Percentiles rank a stretch among this genome's conserved stretches.
Evolutionary conservation across 2,113 vertebrate species (phyloP).

Genomic region (Piliocolobus tephrosceles): DNA sequence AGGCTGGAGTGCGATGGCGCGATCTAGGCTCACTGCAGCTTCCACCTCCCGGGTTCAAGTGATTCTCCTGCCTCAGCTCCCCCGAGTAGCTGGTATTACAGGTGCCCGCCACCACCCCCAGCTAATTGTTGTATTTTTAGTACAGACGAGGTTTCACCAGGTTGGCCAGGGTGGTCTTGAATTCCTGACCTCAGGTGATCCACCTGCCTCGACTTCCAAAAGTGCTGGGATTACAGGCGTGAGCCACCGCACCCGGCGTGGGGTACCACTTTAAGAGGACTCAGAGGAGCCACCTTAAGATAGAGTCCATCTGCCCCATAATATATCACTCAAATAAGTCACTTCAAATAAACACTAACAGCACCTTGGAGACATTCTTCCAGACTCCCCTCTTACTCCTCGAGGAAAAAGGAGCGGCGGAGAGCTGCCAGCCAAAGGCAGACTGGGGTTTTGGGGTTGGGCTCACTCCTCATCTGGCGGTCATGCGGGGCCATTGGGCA

Average conservation of each 20-base stretch:
- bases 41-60: too few relatives aligned
- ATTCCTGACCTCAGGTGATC: too few relatives aligned
- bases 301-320: constrained; percentile 12
- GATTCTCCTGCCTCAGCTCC: too few relatives aligned
- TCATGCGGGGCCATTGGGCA: accelerated
- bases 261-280: not conserved
- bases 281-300: not conserved
- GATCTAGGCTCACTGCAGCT: too few relatives aligned
- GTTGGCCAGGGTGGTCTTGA: too few relatives aligned
- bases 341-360: constrained; percentile 60
- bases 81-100: too few relatives aligned
- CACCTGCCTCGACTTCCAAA: not conserved
- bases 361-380: constrained; percentile 43
- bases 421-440: constrained; percentile 59
- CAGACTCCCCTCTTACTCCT: not conserved
- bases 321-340: not conserved
- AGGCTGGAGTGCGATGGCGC: too few relatives aligned
- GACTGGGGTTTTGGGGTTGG: not conserved
- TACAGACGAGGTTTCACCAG: too few relatives aligned
- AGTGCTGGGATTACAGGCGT: not conserved
- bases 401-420: constrained; percentile 36
- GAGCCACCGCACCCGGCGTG: too few relatives aligned
- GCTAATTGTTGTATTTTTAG: too few relatives aligned
- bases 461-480: constrained; percentile 56
- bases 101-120: too few relatives aligned